Base-by-base conservation (phyloP, 2,113 vertebrate genomes). In the Nestor notabilis region DNA sequence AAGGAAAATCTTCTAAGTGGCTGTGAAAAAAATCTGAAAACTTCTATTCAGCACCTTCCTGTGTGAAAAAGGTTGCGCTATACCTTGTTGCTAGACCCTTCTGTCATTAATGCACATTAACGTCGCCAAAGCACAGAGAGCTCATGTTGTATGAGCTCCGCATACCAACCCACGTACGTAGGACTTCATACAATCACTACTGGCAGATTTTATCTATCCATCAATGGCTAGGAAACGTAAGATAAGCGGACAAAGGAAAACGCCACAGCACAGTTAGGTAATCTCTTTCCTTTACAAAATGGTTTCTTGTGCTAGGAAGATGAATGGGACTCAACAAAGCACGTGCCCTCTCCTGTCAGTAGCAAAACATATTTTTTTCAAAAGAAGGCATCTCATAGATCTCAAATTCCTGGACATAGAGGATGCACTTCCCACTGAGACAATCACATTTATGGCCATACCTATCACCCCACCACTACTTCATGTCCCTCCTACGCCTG, bases 201-300 rank as follows among this genome's bases (percentile, higher is more conserved):
- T 85, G 95, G 83, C 83, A 92, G 95, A 27, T 31, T 90, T 55
- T 29, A 33, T 83, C 81, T 87, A 89, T 92, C 94, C 96, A 75
- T 95, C 95, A 95, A 20, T 89, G 93, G 64, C 75, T 53, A 78
- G 50, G 55, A 92, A 95, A 91, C 24, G 25, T 4, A 49, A 94
- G 96, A 96, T 91, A 95, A 96, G 60, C 1, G 8, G 69, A 91
- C 86, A 89, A 92, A 97, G 46, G 80, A 95, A 96, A 97, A 90
- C 0, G 7, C 80, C 91, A 90, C 65, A 91, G 79, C 6, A 2
- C 0, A 1, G 87, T 97, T 96, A 92, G 60, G 91, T 93, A 95
- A 97, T 80, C 80, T 75, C 80, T 93, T 88, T 69, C 94, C 88
- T 94, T 95, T 87, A 81, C 4, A 2, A 87, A 92, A 89, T 3